Conservation (phyloP, 2,888 invertebrate species). For the Yponomeuta sedellus region DNA sequence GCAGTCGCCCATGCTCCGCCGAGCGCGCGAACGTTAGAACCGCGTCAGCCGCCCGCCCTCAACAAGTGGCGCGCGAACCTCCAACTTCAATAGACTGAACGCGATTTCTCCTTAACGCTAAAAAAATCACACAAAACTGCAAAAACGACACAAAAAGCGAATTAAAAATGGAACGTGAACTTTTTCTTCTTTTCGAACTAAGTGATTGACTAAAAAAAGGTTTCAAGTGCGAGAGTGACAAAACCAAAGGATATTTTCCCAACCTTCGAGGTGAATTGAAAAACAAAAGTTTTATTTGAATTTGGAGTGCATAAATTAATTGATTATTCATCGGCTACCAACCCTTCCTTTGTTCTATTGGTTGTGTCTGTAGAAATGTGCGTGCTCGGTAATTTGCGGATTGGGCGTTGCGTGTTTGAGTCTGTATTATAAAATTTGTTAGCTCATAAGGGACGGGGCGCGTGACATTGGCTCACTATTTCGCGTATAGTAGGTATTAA, state of each 20-base stretch:
- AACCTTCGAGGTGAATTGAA: background rate
- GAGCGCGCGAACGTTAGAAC: conserved; percentile 64
- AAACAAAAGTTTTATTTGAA: background rate
- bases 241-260: background rate
- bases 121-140: background rate
- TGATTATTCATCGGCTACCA: background rate
- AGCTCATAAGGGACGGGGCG: background rate
- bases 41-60: conserved; percentile 38
- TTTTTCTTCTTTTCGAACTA: background rate
- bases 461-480: background rate
- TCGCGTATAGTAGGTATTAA: background rate
- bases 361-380: conserved; percentile 11
- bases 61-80: conserved; percentile 51
- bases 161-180: background rate
- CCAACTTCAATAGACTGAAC: conserved; percentile 25
- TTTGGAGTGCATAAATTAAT: background rate
- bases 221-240: background rate
- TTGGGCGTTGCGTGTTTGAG: conserved; percentile 11
- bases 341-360: conserved; percentile 5
- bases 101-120: background rate
- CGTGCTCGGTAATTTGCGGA: conserved; percentile 15
- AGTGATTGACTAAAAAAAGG: background rate
- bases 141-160: background rate
- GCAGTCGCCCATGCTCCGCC: conserved; percentile 69
- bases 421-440: conserved; percentile 11